These are phyloP conservation scores for Rhogogaster chlorosoma DNA, from an alignment of 2,888 invertebrate species.

Conservation along the genomic window DNA sequence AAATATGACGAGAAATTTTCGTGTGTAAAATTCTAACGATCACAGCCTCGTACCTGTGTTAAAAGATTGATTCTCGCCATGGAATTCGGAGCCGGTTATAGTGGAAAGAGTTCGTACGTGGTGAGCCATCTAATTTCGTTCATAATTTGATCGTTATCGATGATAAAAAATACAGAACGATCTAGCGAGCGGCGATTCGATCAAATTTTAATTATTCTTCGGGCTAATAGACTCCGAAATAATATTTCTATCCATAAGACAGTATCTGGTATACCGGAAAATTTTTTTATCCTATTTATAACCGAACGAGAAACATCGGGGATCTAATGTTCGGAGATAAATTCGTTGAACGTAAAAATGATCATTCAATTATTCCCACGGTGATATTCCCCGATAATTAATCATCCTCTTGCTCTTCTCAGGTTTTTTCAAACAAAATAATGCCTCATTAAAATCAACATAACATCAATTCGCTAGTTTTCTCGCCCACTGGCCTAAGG, in stretches of 20 bases:
- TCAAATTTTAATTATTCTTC: slow-evolving; percentile 33
- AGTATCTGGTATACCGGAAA: no score
- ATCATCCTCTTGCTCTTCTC: neutral
- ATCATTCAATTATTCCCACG: neutral
- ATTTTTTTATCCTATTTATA: neutral
- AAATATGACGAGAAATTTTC: neutral
- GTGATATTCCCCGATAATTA: neutral
- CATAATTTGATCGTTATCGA: slow-evolving; percentile 37
- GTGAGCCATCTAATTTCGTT: slow-evolving; percentile 6
- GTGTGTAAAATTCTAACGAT: neutral
- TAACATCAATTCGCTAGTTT: neutral
- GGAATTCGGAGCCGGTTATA: slow-evolving; percentile 1
- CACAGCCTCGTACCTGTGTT: neutral
- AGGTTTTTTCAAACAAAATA: neutral
- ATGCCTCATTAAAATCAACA: slow-evolving; percentile 11
- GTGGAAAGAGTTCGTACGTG: slow-evolving; percentile 19
- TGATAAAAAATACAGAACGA: neutral
- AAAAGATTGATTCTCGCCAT: neutral
- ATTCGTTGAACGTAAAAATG: neutral
- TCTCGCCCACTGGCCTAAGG: slow-evolving; percentile 24
- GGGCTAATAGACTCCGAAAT: neutral
- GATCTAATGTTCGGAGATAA: neutral
- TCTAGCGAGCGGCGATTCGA: slow-evolving; percentile 5
- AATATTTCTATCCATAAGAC: neutral
- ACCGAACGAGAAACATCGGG: neutral